Evolutionary conservation across 2,113 vertebrate species (phyloP), one percentile per base, ranked within the genome.

Genomic region (Thryonomys swinderianus): DNA sequence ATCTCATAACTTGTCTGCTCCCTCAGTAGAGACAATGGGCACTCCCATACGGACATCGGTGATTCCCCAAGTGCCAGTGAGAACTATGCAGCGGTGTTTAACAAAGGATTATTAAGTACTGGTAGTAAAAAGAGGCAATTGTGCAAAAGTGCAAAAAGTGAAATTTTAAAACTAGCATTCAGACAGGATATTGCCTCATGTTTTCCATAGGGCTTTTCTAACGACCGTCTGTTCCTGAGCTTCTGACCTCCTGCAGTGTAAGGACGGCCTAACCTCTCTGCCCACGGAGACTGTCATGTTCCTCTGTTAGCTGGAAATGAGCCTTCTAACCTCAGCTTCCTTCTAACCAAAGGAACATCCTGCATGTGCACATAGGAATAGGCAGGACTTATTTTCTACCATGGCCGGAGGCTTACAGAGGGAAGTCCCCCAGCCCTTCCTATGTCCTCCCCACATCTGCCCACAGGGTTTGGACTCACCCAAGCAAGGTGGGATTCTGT

Each of bases 1-100:
- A 23, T 88, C 69, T 90, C 30, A 51, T 86, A 96, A 80, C 32
- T 84, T 53, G n/a, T 64, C 81, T 34, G 37, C 25, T 90, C 53
- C 48, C 25, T 61, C 37, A 40, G 25, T 42, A 55, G 17, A 64
- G 37, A 79, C 53, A n/a, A 3, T 62, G 85, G 17, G 17, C 20
- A 42, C 55, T 95, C 69, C 53, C 7, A 23, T 11, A 16, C 4
- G 16, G 79, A 45, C 17, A 32, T 0, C 27, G 88, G 45, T 37
- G 78, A 57, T 85, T 30, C 30, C 45, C 48, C 20, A 81, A 55
- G 9, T 55, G 53, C 18, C 37, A 57, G 13, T 67, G 85, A 12
- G 83, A 55, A 74, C n/a, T 53, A 51, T 11, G 9, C 5, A 83
- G 61, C 57, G 40, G 34, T 18, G 32, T n/a, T 37, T 84, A 91